phyloP scores from a whole-genome alignment of 2,888 invertebrate species.

The Drosophila peninsularis region DNA sequence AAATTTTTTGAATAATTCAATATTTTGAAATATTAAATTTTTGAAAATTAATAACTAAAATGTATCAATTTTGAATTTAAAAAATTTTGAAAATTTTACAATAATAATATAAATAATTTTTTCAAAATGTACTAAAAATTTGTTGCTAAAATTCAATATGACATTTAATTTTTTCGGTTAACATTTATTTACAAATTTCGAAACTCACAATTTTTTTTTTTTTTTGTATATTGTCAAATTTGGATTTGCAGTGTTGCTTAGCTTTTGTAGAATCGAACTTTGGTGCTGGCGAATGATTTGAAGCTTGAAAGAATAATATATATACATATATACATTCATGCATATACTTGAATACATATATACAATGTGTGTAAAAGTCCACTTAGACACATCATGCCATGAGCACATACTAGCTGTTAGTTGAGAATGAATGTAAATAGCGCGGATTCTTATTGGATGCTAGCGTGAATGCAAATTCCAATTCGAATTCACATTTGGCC shows the following conservation, averaged over 20 bases:
- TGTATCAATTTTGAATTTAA: neutral
- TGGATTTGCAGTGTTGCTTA: constrained; percentile 23
- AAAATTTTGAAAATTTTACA: neutral
- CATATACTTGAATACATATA: neutral
- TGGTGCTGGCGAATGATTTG: constrained; percentile 71
- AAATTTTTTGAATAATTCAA: no score
- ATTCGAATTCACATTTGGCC: neutral
- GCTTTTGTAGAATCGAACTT: constrained; percentile 76
- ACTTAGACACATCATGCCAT: neutral
- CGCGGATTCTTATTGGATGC: neutral
- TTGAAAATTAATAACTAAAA: no score
- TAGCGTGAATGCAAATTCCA: neutral
- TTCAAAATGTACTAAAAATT: no score
- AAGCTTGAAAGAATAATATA: constrained; percentile 47
- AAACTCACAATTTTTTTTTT: constrained; percentile 30
- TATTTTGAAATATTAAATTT: neutral
- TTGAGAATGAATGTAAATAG: neutral
- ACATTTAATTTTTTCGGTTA: neutral
- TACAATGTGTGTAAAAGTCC: neutral
- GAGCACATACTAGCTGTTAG: neutral
- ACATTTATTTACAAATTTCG: neutral
- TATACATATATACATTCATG: neutral
- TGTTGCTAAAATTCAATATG: neutral
- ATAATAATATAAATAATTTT: neutral
- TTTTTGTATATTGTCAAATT: neutral